Base-by-base conservation (phyloP, 2,797 vertebrate genomes). In the Linurgus olivaceus region DNA sequence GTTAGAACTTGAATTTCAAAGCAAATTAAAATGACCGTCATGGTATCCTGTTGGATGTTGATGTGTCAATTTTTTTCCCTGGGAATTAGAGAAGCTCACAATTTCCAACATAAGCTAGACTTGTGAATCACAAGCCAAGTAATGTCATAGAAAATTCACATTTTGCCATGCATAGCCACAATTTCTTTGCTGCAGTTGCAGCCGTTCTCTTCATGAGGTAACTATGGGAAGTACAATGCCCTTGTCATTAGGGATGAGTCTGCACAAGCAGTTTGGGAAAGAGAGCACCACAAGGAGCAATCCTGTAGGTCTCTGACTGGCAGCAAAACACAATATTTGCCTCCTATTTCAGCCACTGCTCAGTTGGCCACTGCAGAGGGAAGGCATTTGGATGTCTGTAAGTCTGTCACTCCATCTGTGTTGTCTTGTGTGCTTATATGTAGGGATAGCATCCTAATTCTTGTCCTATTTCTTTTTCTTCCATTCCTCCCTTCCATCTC, bases 231-330 rank as follows among this genome's bases (percentile, higher is more conserved):
- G 20, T n/a, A 24, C 47, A 58, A 37, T 5, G 9, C 3, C 21
- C 19, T 26, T n/a, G 40, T 4, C 17, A 16, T 13, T 0, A 1
- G 17, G 7, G 5, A 1, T 23, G 45, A 33, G 17, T 35, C 37
- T n/a, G 21, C 29, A 73, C 6, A 48, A 29, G 11, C 13, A 25
- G 9, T 70, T 3, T 74, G 24, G 15, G 59, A 33, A 71, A 21
- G 21, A 63, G 21, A 67, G 10, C 25, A 54, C 8, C 11, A 51
- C 0, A 0, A 82, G 35, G 21, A 63, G 4, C 0, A 2, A 23
- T 71, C 42, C 26, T 61, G 26, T 31, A 70, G 17, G 48, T 86
- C 25, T 77, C n/a, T 37, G 28, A 10, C 12, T 68, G 44, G 28
- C 33, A 75, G 55, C 19, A 92, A 15, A 37, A 54, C 26, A 26